Conservation (phyloP, 1,140 invertebrate species). For the Zaprionus capensis region DNA sequence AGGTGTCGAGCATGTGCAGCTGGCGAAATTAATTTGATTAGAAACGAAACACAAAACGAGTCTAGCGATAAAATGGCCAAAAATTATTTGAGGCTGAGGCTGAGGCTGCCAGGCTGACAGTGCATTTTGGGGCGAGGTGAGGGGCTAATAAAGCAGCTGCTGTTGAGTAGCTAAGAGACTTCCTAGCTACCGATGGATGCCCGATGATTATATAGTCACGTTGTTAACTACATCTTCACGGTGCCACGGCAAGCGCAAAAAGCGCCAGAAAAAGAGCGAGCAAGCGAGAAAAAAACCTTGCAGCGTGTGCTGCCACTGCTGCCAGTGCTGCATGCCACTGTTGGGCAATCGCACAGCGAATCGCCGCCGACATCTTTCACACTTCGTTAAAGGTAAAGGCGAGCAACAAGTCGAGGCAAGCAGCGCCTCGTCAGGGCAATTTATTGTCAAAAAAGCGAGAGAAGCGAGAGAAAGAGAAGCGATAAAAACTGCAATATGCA, state of each 20-base stretch:
- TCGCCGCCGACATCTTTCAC: constrained; percentile 77
- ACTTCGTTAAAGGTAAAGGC: constrained; percentile 77
- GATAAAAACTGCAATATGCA: constrained; percentile 75
- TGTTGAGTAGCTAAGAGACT: constrained; percentile 42
- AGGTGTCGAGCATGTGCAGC: constrained; percentile 43
- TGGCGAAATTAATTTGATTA: constrained; percentile 80
- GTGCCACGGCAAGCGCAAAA: constrained; percentile 34
- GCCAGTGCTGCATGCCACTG: constrained; percentile 53
- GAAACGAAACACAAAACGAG: constrained; percentile 60
- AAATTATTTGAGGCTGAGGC: constrained; percentile 59
- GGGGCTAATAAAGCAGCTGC: constrained; percentile 25
- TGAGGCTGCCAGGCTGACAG: background rate
- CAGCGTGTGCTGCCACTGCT: constrained; percentile 59
- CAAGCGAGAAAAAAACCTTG: constrained; percentile 45
- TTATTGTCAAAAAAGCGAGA: constrained; percentile 25
- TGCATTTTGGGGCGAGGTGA: no score
- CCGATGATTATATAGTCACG: constrained; percentile 76
- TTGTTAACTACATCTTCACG: constrained; percentile 82
- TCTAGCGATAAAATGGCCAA: constrained; percentile 35
- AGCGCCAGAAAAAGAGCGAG: constrained; percentile 12
- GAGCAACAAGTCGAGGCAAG: constrained; percentile 36
- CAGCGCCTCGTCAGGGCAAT: constrained; percentile 44
- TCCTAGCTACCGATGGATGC: constrained; percentile 72
- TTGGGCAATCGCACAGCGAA: constrained; percentile 74
- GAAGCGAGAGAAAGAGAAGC: constrained; percentile 30